Conservation (phyloP, 2,113 vertebrate genomes). For the Microtus richardsoni region DNA sequence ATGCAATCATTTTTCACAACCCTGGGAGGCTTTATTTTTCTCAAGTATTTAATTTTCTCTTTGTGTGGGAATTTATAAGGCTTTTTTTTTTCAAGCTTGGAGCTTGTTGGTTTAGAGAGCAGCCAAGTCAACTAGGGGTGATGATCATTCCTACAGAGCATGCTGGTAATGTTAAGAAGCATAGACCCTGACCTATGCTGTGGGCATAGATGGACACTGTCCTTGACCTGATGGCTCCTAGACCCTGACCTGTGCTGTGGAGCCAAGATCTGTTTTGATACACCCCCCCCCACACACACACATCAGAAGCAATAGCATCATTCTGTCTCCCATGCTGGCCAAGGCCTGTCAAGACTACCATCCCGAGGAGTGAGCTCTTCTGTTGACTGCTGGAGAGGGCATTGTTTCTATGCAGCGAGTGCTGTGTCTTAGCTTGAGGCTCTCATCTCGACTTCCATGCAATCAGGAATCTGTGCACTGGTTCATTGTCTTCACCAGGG, state of each 20-base stretch:
- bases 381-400: neutral
- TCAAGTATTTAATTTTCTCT: neutral
- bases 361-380: neutral
- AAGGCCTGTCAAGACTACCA: neutral
- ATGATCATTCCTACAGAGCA: neutral
- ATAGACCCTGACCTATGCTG: neutral
- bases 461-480: neutral
- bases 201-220: neutral
- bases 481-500: neutral
- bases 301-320: neutral
- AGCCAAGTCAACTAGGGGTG: neutral
- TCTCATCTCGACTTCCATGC: neutral
- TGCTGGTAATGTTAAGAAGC: neutral
- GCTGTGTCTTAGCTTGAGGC: neutral
- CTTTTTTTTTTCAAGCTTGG: neutral
- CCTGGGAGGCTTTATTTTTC: neutral
- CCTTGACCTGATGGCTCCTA: neutral
- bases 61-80: neutral
- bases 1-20: neutral
- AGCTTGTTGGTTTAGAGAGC: neutral
- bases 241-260: too few relatives aligned
- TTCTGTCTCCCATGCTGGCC: neutral
- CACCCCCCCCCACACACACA: neutral
- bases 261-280: neutral
- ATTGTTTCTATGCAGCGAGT: neutral